Conservation (phyloP, 2,113 vertebrate species). For the Charadrius vociferus region DNA sequence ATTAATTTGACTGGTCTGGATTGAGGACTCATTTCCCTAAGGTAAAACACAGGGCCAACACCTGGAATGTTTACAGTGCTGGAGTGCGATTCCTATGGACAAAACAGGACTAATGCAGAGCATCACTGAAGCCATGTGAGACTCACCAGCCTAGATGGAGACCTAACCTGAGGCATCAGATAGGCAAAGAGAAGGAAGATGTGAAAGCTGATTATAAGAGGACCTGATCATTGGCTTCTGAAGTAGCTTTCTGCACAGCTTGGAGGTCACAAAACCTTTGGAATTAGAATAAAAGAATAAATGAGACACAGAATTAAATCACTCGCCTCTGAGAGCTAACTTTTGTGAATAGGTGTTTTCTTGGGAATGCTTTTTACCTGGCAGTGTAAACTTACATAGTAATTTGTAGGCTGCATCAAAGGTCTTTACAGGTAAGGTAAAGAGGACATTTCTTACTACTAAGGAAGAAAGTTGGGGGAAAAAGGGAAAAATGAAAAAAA, state of each 20-base stretch:
- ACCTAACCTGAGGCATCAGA: not conserved
- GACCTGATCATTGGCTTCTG: not conserved
- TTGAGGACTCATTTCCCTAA: not conserved
- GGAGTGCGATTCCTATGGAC: not conserved
- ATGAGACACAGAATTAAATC: not conserved
- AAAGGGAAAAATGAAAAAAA: not conserved
- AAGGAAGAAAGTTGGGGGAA: not conserved
- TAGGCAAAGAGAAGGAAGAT: not conserved
- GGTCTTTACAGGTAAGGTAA: not conserved
- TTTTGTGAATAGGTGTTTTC: not conserved
- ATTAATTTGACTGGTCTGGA: not conserved
- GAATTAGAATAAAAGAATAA: not conserved
- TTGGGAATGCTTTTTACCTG: not conserved
- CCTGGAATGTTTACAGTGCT: not conserved
- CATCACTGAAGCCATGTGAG: fast-evolving
- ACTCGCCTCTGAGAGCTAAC: not conserved
- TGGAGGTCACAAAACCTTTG: not conserved
- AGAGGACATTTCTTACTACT: not conserved
- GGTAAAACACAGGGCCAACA: not conserved
- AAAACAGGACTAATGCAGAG: not conserved
- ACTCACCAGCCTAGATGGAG: not conserved
- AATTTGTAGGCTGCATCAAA: not conserved
- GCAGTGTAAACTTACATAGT: not conserved
- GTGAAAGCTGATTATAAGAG: not conserved
- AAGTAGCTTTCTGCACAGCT: not conserved